Evolutionary conservation across 1,140 invertebrate genomes (phyloP).

Genomic region (Drosophila azteca): DNA sequence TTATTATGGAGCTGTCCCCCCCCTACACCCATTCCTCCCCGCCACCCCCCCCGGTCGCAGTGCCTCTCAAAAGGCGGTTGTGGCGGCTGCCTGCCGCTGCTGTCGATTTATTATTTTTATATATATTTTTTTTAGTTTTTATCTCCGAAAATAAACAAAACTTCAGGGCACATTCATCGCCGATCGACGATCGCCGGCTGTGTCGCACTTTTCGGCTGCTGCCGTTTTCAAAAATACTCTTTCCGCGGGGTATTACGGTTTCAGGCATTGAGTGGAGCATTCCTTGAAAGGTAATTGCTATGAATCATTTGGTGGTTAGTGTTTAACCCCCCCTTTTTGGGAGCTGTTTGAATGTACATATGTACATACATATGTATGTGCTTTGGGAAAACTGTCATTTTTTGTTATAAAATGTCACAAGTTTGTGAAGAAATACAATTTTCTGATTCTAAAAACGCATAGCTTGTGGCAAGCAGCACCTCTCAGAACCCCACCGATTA

Average conservation of each 20-base stretch:
- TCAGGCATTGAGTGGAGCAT: no score
- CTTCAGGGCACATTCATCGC: constrained; percentile 52
- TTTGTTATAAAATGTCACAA: no score
- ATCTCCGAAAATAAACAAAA: constrained; percentile 67
- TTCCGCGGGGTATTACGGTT: not conserved
- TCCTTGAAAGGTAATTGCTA: not conserved
- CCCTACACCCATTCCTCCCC: no score
- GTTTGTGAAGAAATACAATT: no score
- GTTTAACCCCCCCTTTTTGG: no score
- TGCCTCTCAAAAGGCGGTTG: constrained; percentile 5
- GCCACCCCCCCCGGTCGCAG: constrained; percentile 25
- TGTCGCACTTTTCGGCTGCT: constrained; percentile 53
- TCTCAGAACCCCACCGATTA: no score
- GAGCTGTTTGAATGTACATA: no score
- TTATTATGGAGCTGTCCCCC: constrained; percentile 50
- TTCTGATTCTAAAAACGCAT: no score
- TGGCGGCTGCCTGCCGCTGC: constrained; percentile 3
- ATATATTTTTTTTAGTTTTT: constrained; percentile 26
- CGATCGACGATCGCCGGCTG: constrained; percentile 20
- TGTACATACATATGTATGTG: no score
- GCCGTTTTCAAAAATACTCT: constrained; percentile 42
- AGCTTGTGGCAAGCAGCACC: no score
- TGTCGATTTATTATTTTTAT: constrained; percentile 52
- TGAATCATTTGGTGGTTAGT: not conserved
- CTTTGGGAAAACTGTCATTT: no score